These are phyloP conservation scores for Ceyx erithaca DNA, from an alignment of 2,797 vertebrate genomes.

Conservation along the genomic window DNA sequence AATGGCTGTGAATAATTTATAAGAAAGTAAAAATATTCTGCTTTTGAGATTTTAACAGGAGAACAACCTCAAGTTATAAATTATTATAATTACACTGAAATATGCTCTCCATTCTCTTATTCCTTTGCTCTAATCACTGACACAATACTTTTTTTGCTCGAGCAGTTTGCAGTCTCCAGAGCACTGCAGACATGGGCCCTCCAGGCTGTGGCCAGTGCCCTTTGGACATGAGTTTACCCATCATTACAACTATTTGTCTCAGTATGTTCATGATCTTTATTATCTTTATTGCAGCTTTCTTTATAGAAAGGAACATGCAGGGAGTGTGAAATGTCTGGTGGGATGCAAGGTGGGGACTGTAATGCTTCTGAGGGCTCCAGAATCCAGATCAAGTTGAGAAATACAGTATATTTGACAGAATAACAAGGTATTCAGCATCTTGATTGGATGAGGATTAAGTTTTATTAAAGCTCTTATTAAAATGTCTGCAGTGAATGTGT, in stretches of 20 bases:
- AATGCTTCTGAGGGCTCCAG: not conserved
- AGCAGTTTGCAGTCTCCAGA: not conserved
- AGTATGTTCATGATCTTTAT: not conserved
- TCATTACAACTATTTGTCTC: not conserved
- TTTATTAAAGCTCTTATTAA: conserved; percentile 1
- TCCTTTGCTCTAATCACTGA: not conserved
- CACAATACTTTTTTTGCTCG: not conserved
- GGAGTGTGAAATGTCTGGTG: not conserved
- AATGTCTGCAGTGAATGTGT: not conserved
- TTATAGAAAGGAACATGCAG: not conserved
- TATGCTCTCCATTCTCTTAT: not conserved
- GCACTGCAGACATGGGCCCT: accelerated
- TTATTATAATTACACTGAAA: conserved; percentile 59
- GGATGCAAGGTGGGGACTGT: not conserved
- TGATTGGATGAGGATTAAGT: not conserved
- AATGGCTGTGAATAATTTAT: conserved; percentile 70
- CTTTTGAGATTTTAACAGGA: conserved; percentile 65
- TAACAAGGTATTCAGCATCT: not conserved
- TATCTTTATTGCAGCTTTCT: not conserved
- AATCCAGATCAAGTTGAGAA: not conserved
- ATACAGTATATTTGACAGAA: not conserved
- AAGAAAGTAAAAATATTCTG: conserved; percentile 68
- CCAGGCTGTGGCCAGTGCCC: not conserved
- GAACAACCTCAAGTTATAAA: conserved; percentile 60
- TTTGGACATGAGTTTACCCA: not conserved